Percentiles rank a stretch among this genome's conserved stretches.
Evolutionary conservation across 2,113 vertebrate species (phyloP).

Genomic region (Indicator maculatus): DNA sequence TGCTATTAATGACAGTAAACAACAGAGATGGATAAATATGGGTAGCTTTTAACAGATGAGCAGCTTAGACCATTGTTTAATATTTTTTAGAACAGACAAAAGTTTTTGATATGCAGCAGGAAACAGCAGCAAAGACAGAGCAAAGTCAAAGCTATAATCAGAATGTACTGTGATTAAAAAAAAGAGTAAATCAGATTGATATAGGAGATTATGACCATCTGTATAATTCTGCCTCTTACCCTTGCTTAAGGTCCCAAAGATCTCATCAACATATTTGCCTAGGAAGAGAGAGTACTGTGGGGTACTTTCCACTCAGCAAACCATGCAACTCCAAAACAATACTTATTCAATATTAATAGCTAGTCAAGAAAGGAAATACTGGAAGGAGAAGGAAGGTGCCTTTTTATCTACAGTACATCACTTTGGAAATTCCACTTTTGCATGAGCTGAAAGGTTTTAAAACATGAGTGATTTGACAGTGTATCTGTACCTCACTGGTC

Average conservation of each 20-base stretch:
- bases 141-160: constrained; percentile 83
- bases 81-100: constrained; percentile 71
- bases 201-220: constrained; percentile 53
- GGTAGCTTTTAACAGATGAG: constrained; percentile 91
- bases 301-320: background rate
- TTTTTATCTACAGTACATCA: background rate
- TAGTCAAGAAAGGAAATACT: background rate
- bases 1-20: constrained; percentile 85
- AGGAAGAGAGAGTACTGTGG: background rate
- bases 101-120: constrained; percentile 34
- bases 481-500: background rate
- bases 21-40: constrained; percentile 82
- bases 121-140: constrained; percentile 61
- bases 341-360: background rate
- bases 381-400: background rate
- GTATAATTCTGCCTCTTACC: constrained; percentile 10
- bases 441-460: background rate
- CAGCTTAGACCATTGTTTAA: constrained; percentile 82
- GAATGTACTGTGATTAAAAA: constrained; percentile 54
- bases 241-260: background rate
- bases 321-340: background rate
- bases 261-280: background rate
- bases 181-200: constrained; percentile 50
- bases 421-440: background rate
- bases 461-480: rapidly evolving